phyloP scores from a whole-genome alignment of 2,113 vertebrate species.

The Bagarius yarrelli region DNA sequence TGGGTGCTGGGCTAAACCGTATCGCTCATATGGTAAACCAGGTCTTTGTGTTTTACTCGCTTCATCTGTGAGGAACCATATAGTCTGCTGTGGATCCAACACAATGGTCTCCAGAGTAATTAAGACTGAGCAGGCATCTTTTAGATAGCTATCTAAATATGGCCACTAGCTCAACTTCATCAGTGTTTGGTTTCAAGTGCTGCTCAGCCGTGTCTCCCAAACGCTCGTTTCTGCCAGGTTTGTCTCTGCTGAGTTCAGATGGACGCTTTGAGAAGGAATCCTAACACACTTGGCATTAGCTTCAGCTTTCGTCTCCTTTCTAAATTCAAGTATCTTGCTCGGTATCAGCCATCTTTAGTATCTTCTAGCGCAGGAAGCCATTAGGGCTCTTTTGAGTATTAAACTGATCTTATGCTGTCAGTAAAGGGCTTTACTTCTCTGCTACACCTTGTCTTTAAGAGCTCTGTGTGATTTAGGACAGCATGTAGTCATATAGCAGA shows the following conservation, averaged over 20 bases:
- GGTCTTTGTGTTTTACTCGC: neutral
- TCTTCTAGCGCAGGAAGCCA: neutral
- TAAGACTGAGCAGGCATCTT: slow-evolving; percentile 18
- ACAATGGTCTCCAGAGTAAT: slow-evolving; percentile 24
- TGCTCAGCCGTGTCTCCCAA: slow-evolving; percentile 2
- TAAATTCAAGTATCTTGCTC: neutral
- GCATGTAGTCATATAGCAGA: neutral
- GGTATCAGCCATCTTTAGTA: neutral
- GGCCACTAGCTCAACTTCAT: slow-evolving; percentile 4
- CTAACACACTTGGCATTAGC: slow-evolving; percentile 7
- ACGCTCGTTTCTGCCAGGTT: slow-evolving; percentile 10
- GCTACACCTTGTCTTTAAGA: neutral
- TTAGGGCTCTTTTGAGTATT: slow-evolving; percentile 20
- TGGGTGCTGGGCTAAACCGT: neutral
- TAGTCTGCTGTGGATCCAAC: slow-evolving; percentile 12
- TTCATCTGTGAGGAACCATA: neutral
- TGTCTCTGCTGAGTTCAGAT: neutral
- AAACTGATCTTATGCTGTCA: neutral
- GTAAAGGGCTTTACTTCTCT: neutral
- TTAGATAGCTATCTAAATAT: slow-evolving; percentile 26
- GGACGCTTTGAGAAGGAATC: slow-evolving; percentile 11
- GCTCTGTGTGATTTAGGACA: slow-evolving; percentile 17
- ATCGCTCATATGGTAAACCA: slow-evolving; percentile 25
- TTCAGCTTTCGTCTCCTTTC: slow-evolving; percentile 37
- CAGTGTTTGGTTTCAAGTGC: slow-evolving; percentile 35